Evolutionary conservation across 1,140 invertebrate species (phyloP), one percentile per base, ranked within the genome.

Genomic region (Conus betulinus): DNA sequence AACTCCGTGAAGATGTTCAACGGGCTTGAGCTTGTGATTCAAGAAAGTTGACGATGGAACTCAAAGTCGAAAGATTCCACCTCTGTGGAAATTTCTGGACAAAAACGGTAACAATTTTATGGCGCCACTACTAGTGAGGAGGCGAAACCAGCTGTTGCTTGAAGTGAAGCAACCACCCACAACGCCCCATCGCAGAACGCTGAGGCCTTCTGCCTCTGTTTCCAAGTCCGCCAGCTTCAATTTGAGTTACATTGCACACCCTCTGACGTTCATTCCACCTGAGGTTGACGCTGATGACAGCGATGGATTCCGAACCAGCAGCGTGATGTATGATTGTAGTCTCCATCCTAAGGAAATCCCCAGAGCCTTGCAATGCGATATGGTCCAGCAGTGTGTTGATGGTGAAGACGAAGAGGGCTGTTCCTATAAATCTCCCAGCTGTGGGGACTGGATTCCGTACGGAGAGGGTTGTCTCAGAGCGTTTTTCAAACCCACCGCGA

Each of bases 401-500:
- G 84, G 63, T n/a, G 84, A 85, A 74, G 84, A 85, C 20, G 84
- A 85, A 85, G 27, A 15, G 10, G 60, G 39, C 63, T 85, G 84
- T 25, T 52, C n/a, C 63, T 85, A 85, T 67, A 57, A 15, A n/a
- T 39, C n/a, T 51, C 10, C 39, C 1, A 67, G 84, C 39, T 85
- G 84, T 74, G 84, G 67, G 5, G 84, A 74, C 60, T 85, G 84
- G 84, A 39, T 85, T 27, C 60, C 39, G 1, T 85, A 74, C 67
- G 52, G 51, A 10, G 39, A 85, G 39, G 23, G 5, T 5, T 85
- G 84, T 74, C 51, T 74, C 25, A 85, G 57, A 60, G 60, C 60
- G 13, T 57, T 60, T 39, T 84, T 63, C 57, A 23, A 60, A 27
- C 25, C 55, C 5, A 17, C 63, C 57, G 13, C 55, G 13, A 4